These are phyloP conservation scores for Brachypodius melanocephalos DNA, from an alignment of 2,113 vertebrate genomes.

Conservation along the genomic window DNA sequence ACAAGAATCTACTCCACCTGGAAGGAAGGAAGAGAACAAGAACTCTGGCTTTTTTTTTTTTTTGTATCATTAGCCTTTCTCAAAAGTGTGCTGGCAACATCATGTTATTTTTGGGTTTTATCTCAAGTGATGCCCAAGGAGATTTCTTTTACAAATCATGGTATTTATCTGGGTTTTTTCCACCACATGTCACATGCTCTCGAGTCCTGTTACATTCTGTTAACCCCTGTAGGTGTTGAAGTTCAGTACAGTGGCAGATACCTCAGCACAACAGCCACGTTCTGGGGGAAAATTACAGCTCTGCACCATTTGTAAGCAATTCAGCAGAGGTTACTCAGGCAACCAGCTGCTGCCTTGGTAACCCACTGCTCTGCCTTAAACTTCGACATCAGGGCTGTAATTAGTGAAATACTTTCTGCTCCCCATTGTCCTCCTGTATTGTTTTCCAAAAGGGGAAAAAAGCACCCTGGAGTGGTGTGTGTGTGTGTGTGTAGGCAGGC, in stretches of 20 bases:
- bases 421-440: background rate
- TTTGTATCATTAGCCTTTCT: background rate
- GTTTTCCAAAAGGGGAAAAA: background rate
- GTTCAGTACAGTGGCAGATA: conserved; percentile 10
- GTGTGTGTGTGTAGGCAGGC: background rate
- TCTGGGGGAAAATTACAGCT: conserved; percentile 50
- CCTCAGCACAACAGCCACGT: background rate
- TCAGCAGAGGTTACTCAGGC: conserved; percentile 55
- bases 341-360: conserved; percentile 48
- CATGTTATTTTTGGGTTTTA: background rate
- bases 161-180: background rate
- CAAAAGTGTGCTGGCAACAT: background rate
- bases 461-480: background rate
- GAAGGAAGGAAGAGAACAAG: background rate
- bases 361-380: conserved; percentile 2
- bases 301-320: background rate
- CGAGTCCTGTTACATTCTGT: background rate
- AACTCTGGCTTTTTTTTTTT: background rate
- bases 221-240: conserved; percentile 14
- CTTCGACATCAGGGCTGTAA: conserved; percentile 27
- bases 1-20: background rate
- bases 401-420: conserved; percentile 46
- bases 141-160: background rate
- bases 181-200: background rate
- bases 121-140: background rate